phyloP scores from a whole-genome alignment of 2,113 vertebrate genomes.

The Neotragus pygmaeus region DNA sequence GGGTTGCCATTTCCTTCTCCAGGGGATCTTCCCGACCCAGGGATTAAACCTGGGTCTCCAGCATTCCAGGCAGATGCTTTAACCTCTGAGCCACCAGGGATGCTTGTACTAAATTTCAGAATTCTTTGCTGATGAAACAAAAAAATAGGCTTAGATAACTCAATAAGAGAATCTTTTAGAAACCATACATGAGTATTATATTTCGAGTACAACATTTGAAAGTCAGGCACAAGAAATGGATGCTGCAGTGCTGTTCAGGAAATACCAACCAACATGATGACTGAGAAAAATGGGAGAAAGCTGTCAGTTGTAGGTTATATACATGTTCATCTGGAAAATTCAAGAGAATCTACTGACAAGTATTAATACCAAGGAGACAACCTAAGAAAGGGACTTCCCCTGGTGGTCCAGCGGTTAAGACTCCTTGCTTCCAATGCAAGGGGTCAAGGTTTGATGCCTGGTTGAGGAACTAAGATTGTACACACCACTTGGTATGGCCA shows the following conservation, averaged over 20 bases:
- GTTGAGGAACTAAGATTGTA: background rate
- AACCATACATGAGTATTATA: background rate
- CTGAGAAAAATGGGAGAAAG: background rate
- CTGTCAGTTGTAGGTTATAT: background rate
- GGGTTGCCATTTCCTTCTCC: no score
- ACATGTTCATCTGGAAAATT: background rate
- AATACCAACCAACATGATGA: background rate
- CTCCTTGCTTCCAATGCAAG: background rate
- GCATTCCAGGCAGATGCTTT: no score
- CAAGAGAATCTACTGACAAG: background rate
- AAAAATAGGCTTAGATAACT: background rate
- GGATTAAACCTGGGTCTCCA: no score
- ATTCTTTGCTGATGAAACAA: background rate
- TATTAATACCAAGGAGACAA: background rate
- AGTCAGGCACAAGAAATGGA: no score
- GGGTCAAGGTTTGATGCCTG: background rate
- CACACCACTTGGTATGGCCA: background rate
- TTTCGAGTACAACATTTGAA: background rate
- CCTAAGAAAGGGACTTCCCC: background rate
- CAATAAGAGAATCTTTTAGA: background rate
- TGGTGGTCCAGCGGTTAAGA: background rate
- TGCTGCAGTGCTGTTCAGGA: background rate
- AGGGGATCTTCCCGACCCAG: no score
- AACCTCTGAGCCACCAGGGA: no score
- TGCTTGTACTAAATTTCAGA: background rate